phyloP scores from a whole-genome alignment of 2,113 vertebrate species.

The Camelus dromedarius region DNA sequence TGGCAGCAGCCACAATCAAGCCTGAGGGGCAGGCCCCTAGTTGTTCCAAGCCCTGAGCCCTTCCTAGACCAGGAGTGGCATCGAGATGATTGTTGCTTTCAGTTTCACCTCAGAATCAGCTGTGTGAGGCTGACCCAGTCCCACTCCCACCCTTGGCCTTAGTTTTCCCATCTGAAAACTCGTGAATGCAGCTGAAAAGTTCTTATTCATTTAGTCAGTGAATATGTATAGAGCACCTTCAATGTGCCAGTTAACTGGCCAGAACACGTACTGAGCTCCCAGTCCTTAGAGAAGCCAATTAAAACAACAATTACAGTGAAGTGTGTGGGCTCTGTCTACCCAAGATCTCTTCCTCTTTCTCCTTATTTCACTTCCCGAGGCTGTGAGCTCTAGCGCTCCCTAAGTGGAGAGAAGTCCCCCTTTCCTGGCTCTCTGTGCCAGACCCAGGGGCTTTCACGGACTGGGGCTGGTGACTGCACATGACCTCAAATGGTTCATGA shows the following conservation, averaged over 20 bases:
- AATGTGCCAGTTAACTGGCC: conserved; percentile 30
- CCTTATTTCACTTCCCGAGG: conserved; percentile 1
- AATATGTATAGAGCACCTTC: not conserved
- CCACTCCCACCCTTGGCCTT: conserved; percentile 34
- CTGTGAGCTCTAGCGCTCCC: not conserved
- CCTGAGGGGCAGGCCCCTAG: conserved; percentile 37
- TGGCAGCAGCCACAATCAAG: not conserved
- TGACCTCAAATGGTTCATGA: not conserved
- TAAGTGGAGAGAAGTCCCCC: not conserved
- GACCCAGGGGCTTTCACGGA: not conserved
- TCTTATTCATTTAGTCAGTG: conserved; percentile 43
- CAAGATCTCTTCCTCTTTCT: not conserved
- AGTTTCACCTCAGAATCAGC: not conserved
- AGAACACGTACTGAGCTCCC: conserved; percentile 8
- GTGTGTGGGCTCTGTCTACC: conserved; percentile 46
- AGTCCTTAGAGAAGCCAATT: conserved; percentile 59
- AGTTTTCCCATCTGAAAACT: conserved; percentile 48
- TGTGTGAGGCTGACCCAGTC: not conserved
- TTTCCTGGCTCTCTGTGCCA: not conserved
- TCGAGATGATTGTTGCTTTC: not conserved
- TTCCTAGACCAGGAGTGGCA: not conserved
- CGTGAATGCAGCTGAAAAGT: conserved; percentile 28
- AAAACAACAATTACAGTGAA: conserved; percentile 60
- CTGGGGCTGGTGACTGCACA: not conserved
- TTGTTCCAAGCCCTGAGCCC: not conserved